Conservation (phyloP, 2,113 vertebrate species). For the Aphelocoma coerulescens region DNA sequence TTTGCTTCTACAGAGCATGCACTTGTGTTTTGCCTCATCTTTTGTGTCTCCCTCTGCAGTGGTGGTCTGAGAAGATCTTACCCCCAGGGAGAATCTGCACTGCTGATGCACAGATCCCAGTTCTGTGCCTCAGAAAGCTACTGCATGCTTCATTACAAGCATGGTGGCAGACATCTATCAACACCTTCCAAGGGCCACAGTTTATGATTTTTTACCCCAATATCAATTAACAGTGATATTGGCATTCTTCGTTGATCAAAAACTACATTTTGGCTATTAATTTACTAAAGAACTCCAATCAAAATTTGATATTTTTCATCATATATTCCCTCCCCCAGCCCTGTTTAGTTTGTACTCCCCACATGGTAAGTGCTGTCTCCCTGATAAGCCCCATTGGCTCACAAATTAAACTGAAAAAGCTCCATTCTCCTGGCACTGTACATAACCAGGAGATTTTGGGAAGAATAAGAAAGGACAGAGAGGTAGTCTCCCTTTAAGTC, state of each 20-base stretch:
- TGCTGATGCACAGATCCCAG: not conserved
- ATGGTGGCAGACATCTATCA: not conserved
- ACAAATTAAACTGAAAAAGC: not conserved
- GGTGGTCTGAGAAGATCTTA: not conserved
- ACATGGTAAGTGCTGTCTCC: not conserved
- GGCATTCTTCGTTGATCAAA: not conserved
- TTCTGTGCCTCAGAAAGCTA: not conserved
- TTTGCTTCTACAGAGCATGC: not conserved
- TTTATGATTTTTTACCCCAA: not conserved
- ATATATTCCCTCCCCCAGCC: fast-evolving
- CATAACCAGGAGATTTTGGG: not conserved
- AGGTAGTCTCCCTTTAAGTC: not conserved
- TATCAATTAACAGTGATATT: not conserved
- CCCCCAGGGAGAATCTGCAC: not conserved
- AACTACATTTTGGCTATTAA: not conserved
- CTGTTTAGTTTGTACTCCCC: not conserved
- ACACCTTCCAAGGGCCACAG: not conserved
- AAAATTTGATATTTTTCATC: not conserved
- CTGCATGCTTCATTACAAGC: not conserved
- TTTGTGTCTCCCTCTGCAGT: not conserved
- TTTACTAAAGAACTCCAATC: not conserved
- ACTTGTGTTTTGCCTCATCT: not conserved
- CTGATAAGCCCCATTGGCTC: not conserved
- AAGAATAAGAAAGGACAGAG: not conserved
- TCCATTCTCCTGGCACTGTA: not conserved